Base-by-base conservation (phyloP, 2,888 invertebrate genomes). In the Agriopis marginaria region DNA sequence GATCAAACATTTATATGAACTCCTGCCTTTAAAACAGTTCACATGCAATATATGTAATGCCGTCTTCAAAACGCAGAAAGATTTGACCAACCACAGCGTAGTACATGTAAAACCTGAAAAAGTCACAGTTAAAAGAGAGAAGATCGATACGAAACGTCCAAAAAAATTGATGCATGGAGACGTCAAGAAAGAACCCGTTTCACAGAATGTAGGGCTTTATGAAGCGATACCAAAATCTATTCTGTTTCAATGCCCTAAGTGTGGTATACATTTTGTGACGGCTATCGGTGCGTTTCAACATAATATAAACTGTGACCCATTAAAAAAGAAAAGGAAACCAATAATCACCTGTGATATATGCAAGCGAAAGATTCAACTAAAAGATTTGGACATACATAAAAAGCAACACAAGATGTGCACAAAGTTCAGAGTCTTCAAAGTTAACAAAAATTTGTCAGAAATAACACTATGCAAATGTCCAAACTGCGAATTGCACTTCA, bases 1-100 rank as follows among this genome's bases (percentile, higher is more conserved):
- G 0, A 88, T 88, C 0, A 84, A 82, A 47, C 89, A 89, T 75
- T 39, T 89, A 0, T 88, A 88, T 9, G 80, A 86, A 14, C 44
- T 87, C 0, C n/a, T 88, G 0, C 80, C 83, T 0, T 45, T 76
- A 3, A 83, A 81, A 39, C 72, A 80, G 7, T 77, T 76, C 39
- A 65, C 69, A 7, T 80, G 81, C 44, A 62, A 39, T 0, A 8
- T 55, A n/a, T 78, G 78, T 39, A 56, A 70, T 3, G 63, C 59
- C 2, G 17, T 54, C 0, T 75, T 76, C 23, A 44, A 59, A 0
- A 62, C 47, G 1, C 69, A 76, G 42, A 60, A 42, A 40, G 71
- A 72, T 9, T 58, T 72, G 17, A 63, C 66, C 0, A 64, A 54
- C 3, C 78, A 78, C 49, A 73, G 60, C 11, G 0, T 56, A 8